Percentiles rank a stretch among this genome's conserved stretches.
These are phyloP conservation scores for Oncorhynchus kisutch DNA, from an alignment of 2,113 vertebrate species.

Conservation along the genomic window DNA sequence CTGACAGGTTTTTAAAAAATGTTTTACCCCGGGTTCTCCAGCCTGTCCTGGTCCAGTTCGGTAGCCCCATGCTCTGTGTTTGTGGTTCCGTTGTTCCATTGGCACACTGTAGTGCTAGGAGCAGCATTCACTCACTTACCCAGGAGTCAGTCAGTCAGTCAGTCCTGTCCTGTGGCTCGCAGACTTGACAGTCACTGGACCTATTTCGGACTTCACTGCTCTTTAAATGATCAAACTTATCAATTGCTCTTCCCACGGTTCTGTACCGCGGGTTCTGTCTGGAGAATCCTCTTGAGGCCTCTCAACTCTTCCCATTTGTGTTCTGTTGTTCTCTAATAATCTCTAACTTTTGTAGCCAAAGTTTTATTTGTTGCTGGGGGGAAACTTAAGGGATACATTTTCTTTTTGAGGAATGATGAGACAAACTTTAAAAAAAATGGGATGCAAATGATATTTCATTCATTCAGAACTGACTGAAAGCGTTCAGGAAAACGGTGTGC, in stretches of 20 bases:
- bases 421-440: neutral
- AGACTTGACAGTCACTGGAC: slow-evolving; percentile 2
- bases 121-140: neutral
- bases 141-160: neutral
- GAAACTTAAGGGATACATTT: slow-evolving; percentile 56
- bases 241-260: slow-evolving; percentile 27
- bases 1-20: neutral
- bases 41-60: neutral
- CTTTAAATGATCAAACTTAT: slow-evolving; percentile 9
- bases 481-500: slow-evolving; percentile 36
- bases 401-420: neutral
- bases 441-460: slow-evolving; percentile 21
- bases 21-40: neutral
- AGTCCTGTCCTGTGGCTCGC: slow-evolving; percentile 42
- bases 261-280: slow-evolving; percentile 7
- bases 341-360: slow-evolving; percentile 62
- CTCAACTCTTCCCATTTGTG: slow-evolving; percentile 3
- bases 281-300: no score
- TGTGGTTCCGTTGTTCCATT: slow-evolving; percentile 53
- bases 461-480: slow-evolving; percentile 77
- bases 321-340: slow-evolving; percentile 45
- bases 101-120: slow-evolving; percentile 22
- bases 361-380: slow-evolving; percentile 73
- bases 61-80: no score
- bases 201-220: slow-evolving; percentile 1